phyloP scores from a whole-genome alignment of 2,888 invertebrate genomes.

The Sinotaia quadrata region DNA sequence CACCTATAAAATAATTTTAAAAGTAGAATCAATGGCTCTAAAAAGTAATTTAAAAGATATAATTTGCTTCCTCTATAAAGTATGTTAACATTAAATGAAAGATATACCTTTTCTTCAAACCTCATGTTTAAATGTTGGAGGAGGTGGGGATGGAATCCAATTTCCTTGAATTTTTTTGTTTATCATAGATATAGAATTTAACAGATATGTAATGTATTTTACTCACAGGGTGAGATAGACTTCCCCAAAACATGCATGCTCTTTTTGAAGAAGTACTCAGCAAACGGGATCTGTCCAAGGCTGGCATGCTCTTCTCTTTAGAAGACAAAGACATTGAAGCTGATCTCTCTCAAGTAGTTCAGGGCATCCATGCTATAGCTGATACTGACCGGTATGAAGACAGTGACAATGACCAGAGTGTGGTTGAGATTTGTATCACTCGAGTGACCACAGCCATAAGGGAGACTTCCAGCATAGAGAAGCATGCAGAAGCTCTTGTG shows the following conservation, averaged over 20 bases:
- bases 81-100: no score
- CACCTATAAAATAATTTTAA: no score
- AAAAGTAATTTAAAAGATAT: no score
- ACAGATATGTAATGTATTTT: no score
- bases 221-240: no score
- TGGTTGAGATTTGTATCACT: slow-evolving; percentile 95
- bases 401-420: slow-evolving; percentile 93
- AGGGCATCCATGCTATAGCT: slow-evolving; percentile 81
- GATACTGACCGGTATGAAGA: slow-evolving; percentile 86
- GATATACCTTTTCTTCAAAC: no score
- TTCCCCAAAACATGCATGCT: slow-evolving; percentile 63
- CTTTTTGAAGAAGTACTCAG: slow-evolving; percentile 91
- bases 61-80: no score
- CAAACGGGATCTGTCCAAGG: slow-evolving; percentile 88
- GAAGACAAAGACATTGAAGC: slow-evolving; percentile 83
- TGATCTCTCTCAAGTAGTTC: slow-evolving; percentile 80
- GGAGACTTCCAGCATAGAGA: slow-evolving; percentile 89
- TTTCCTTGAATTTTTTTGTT: no score
- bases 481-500: slow-evolving; percentile 87
- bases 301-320: slow-evolving; percentile 91
- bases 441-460: slow-evolving; percentile 89
- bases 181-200: no score
- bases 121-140: no score
- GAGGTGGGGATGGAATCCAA: no score
- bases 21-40: no score